Evolutionary conservation across 2,797 vertebrate genomes (phyloP), one percentile per base, ranked within the genome.

Genomic region (Gymnoscopelus braueri): DNA sequence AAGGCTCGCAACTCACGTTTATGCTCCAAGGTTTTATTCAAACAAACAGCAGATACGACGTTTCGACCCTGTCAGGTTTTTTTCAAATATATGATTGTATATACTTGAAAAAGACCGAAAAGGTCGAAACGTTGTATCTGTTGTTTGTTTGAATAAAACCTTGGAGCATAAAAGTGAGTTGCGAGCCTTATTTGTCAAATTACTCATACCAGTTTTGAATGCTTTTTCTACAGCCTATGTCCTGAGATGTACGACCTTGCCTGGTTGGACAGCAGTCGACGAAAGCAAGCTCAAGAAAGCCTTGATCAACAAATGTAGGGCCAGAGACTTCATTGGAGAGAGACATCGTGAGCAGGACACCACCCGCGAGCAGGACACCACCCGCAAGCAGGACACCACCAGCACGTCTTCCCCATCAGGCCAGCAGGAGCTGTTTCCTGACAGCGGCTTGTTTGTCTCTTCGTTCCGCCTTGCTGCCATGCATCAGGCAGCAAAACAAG

Each of bases 371-470:
- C 35, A 39, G 35, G 35, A 39, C 35, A 8, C 39, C 39, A 44
- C 39, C 60, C 35, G 1, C 7, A 7, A 39, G 35, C 35, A 39
- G 35, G 35, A 39, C 35, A 8, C 39, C 39, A 44, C 39, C 60
- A 65, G 61, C 49, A 56, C 60, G 61, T 55, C 24, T 15, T 53
- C 57, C 39, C 57, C 56, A 60, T 60, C 39, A 11, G 56, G 62
- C 35, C 56, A 69, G 61, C 66, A 65, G 66, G 66, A 75, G 39
- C 72, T 65, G 23, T 65, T 69, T 75, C 56, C 66, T 50, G 66
- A 55, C 49, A 69, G 60, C 5, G 50, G 60, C 55, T 1, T 64
- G 39, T 64, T 74, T 59, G 24, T 69, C 32, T 74, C 60, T 47
- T 63, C 29, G 3, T 74, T 62, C 60, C 13, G 51, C 71, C 64